Evolutionary conservation across 2,113 vertebrate genomes (phyloP), one percentile per base, ranked within the genome.

Genomic region (Psittacara wagleri): DNA sequence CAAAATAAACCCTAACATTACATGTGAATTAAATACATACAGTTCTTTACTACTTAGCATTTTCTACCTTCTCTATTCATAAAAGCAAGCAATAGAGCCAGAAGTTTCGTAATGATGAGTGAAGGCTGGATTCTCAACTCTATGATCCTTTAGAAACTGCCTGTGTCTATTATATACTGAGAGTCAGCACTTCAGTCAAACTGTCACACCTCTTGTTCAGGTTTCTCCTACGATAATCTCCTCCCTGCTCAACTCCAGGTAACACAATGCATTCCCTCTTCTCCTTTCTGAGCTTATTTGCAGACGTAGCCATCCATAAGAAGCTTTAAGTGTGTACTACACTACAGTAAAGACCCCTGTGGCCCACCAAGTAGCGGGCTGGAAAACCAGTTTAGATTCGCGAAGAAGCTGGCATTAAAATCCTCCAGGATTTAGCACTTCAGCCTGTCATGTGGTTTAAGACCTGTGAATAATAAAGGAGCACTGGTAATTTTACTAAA

Each of bases 371-470:
- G 97, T 95, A 92, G 88, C 49, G 69, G 97, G 97, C 96, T 97
- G 97, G 97, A 98, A 98, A 97, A 97, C 97, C 96, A 97, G 98
- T 98, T 98, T 97, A 97, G 98, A 88, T 98, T 97, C 49, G 52
- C 98, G 85, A 88, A 79, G 95, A 94, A 93, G 95, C 96, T 88
- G 95, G 95, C 92, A 97, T 98, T 96, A 82, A 97, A 96, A 92
- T 87, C 87, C 78, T 77, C 1, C 4, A 95, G 93, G 94, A 91
- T 87, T 93, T 86, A 44, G 92, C 63, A 88, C 88, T 96, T 95
- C 94, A 75, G 86, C 78, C 83, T 94, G 97, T 94, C 94, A 97
- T 39, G 97, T 93, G 0, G 94, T 94, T 98, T 97, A 97, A 97
- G 90, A 69, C 90, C 84, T 97, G 96, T 83, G 96, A 98, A 98